These are phyloP conservation scores for Kryptopterus vitreolus DNA, from an alignment of 2,797 vertebrate species.

Conservation along the genomic window DNA sequence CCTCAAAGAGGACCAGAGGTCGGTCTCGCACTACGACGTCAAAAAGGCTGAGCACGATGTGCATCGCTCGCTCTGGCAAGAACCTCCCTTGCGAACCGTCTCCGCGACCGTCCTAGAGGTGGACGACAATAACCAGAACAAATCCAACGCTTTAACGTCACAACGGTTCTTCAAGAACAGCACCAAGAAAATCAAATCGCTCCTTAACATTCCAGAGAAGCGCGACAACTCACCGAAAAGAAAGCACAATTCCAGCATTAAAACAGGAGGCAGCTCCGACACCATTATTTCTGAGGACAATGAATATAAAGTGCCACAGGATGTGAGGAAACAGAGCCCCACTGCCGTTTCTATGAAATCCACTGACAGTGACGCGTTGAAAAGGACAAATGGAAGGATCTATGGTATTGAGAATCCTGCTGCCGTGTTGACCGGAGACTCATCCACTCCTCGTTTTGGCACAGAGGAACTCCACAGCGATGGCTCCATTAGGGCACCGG, in stretches of 20 bases:
- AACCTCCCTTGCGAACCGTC: constrained; percentile 72
- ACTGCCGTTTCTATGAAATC: constrained; percentile 70
- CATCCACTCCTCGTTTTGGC: constrained; percentile 82
- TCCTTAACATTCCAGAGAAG: constrained; percentile 86
- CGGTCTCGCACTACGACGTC: constrained; percentile 73
- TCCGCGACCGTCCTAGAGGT: constrained; percentile 78
- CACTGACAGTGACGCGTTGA: constrained; percentile 68
- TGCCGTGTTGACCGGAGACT: constrained; percentile 67
- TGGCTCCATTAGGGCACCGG: constrained; percentile 41
- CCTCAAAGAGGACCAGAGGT: constrained; percentile 73
- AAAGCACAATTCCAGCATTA: constrained; percentile 73
- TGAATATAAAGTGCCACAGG: constrained; percentile 63
- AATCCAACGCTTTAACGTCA: constrained; percentile 68
- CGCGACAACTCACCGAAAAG: constrained; percentile 75
- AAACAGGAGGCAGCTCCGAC: constrained; percentile 81
- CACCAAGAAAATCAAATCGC: constrained; percentile 83
- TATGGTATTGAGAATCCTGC: constrained; percentile 59
- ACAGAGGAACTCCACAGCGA: constrained; percentile 77
- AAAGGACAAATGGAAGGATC: constrained; percentile 69
- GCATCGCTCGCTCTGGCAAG: constrained; percentile 58
- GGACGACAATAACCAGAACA: constrained; percentile 66
- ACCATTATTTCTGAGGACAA: constrained; percentile 81
- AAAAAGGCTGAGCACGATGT: constrained; percentile 62
- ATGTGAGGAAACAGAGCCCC: constrained; percentile 62
- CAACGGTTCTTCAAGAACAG: constrained; percentile 83